phyloP scores from a whole-genome alignment of 1,140 invertebrate genomes.

The Varroa destructor region DNA sequence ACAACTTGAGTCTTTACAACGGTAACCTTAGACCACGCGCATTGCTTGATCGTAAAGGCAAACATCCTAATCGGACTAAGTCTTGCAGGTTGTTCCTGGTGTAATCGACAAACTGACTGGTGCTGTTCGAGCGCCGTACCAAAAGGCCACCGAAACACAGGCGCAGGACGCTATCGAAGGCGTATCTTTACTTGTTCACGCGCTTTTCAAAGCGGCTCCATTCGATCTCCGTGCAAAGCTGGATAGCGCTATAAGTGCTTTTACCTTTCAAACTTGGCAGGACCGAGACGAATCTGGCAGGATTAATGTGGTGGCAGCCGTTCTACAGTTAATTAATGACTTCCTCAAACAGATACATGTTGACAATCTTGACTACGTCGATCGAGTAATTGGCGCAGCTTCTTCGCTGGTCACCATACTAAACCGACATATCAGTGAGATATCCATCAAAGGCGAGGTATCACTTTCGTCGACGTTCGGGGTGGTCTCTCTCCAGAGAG shows the following conservation, averaged over 20 bases:
- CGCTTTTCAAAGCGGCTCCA: not conserved
- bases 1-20: too few relatives aligned
- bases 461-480: constrained; percentile 5
- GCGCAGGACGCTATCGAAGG: not conserved
- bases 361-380: not conserved
- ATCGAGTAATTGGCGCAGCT: not conserved
- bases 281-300: not conserved
- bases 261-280: not conserved
- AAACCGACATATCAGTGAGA: not conserved
- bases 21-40: too few relatives aligned
- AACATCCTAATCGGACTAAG: too few relatives aligned
- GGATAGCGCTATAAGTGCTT: not conserved
- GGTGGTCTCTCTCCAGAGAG: not conserved
- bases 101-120: constrained; percentile 10
- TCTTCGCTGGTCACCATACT: constrained; percentile 4
- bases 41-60: too few relatives aligned
- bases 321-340: not conserved
- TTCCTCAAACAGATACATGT: not conserved
- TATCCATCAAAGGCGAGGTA: constrained; percentile 9
- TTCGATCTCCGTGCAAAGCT: not conserved
- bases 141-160: not conserved
- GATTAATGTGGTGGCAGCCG: not conserved
- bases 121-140: not conserved
- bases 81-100: not conserved
- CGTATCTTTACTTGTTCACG: not conserved